A percentile compares a stretch with the other conserved stretches of the same genome.
phyloP scores from a whole-genome alignment of 2,113 vertebrate genomes.

The Sula dactylatra region DNA sequence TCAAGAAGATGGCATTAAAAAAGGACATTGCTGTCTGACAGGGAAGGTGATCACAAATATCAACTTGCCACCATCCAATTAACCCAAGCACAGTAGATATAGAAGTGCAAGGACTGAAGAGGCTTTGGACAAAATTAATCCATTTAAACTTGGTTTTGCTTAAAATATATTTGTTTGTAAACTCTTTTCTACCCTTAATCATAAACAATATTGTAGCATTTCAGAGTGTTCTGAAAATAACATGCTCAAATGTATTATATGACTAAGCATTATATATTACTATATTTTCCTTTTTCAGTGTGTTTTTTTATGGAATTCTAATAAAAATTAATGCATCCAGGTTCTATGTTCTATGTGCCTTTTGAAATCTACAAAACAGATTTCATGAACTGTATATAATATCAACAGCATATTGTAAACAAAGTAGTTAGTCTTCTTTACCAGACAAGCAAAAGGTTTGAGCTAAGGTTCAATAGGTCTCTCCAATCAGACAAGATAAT shows the following conservation, averaged over 20 bases:
- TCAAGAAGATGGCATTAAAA: background rate
- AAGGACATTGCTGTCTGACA: background rate
- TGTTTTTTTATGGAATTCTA: background rate
- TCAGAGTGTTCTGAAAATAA: background rate
- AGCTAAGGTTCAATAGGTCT: background rate
- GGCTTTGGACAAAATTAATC: background rate
- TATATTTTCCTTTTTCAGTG: background rate
- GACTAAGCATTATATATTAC: background rate
- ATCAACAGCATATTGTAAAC: background rate
- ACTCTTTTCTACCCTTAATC: background rate
- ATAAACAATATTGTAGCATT: background rate
- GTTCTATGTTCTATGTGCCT: background rate
- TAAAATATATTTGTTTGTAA: background rate
- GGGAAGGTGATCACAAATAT: slow-evolving; percentile 14
- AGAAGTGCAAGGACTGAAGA: background rate
- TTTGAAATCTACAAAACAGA: background rate
- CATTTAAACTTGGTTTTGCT: background rate
- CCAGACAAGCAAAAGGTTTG: background rate
- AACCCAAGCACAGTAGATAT: background rate
- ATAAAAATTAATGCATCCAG: background rate
- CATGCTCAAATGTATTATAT: background rate
- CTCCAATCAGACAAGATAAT: background rate
- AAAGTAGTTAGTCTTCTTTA: background rate
- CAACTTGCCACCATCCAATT: slow-evolving; percentile 16
- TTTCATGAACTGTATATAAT: background rate